Base-by-base conservation (phyloP, 2,797 vertebrate genomes). In the Ispidina picta region DNA sequence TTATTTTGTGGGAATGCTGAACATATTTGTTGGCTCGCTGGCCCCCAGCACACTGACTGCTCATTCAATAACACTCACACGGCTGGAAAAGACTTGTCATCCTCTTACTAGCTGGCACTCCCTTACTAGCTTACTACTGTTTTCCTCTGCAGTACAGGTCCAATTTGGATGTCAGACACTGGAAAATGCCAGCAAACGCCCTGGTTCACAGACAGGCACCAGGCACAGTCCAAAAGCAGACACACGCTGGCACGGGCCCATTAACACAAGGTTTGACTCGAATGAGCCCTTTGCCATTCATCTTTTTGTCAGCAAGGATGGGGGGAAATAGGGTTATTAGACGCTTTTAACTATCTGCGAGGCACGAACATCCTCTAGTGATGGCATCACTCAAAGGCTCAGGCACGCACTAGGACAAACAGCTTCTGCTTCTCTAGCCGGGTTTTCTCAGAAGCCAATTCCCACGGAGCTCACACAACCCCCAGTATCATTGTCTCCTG, bases 21-120 rank as follows among this genome's bases (percentile, higher is more conserved):
- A 92, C 88, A 69, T 86, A 91, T 95, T 95, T 95, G 91, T 86
- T 93, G 91, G 91, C 93, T 94, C 83, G 49, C 89, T 91, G 92
- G 90, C 89, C 92, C 68, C 92, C 89, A 92, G 84, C 73, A 74
- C 84, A 58, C 87, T 81, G 93, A 95, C 93, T 95, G 92, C 92
- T 93, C 94, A 93, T 95, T 96, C 93, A 94, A 71, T 85, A 93
- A 85, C 80, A 83, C 78, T 92, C 89, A 88, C 86, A 82, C 81
- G 78, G 86, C 77, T 95, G 93, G 93, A 91, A 94, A 94, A 95
- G 89, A 84, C 93, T 96, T 92, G 92, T 91, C 94, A 94, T 93
- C 91, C 70, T 94, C 83, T 94, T 86, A 93, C 90, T 95, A 83
- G 93, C 85, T 89, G 93, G 89, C 91, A 93, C 83, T 89, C 64